Conservation (phyloP, 23 tunicate genomes). For the Halocynthia aurantium region DNA sequence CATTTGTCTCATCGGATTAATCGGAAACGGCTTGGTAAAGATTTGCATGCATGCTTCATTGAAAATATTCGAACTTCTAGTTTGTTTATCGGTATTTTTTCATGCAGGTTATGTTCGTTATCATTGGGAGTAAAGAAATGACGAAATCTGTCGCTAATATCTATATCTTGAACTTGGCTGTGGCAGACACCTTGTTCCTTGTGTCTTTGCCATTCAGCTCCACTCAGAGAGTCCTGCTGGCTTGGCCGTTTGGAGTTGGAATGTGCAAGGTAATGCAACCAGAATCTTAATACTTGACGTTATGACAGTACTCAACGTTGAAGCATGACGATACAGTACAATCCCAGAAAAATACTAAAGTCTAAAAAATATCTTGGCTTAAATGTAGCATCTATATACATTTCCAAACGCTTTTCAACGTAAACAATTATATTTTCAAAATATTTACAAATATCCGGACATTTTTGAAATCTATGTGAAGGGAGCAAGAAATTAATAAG, state of each 20-base stretch:
- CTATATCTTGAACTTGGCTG: constrained; percentile 79
- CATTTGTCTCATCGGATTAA: constrained; percentile 50
- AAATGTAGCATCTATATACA: too few relatives aligned
- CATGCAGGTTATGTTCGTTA: constrained; percentile 82
- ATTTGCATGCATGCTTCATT: neutral
- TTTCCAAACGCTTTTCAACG: too few relatives aligned
- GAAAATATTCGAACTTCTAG: neutral
- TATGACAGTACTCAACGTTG: too few relatives aligned
- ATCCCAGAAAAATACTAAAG: too few relatives aligned
- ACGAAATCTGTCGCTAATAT: constrained; percentile 93
- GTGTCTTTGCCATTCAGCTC: constrained; percentile 69
- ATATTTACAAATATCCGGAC: too few relatives aligned
- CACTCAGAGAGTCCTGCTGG: constrained; percentile 55
- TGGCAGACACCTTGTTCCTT: constrained; percentile 80
- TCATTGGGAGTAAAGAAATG: constrained; percentile 81
- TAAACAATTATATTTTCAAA: too few relatives aligned
- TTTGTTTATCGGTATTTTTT: neutral
- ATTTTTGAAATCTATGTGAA: too few relatives aligned
- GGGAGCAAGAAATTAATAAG: too few relatives aligned
- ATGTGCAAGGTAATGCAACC: constrained; percentile 80
- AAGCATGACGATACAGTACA: too few relatives aligned
- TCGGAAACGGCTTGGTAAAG: constrained; percentile 74
- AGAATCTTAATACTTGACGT: neutral
- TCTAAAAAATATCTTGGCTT: too few relatives aligned
- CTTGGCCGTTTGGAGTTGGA: constrained; percentile 90